Evolutionary conservation across 2,797 vertebrate genomes (phyloP).

Genomic region (Gouania willdenowi): DNA sequence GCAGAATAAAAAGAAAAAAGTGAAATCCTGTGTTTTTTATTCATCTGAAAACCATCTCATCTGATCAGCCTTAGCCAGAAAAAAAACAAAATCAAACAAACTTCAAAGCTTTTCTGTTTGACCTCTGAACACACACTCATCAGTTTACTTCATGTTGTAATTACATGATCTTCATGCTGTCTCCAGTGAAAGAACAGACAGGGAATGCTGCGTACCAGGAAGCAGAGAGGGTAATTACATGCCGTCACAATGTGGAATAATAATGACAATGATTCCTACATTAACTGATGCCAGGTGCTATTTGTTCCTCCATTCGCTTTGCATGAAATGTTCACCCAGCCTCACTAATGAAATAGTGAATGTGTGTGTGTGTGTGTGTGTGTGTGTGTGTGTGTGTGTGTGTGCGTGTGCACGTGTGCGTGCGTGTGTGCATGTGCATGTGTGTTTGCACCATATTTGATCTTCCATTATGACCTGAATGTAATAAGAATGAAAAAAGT

Average conservation of each 20-base stretch:
- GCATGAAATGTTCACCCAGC: constrained; percentile 42
- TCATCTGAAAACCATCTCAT: constrained; percentile 43
- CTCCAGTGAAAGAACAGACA: constrained; percentile 21
- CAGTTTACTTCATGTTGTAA: constrained; percentile 44
- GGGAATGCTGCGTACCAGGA: constrained; percentile 25
- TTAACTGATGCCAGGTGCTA: constrained; percentile 32
- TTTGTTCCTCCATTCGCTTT: constrained; percentile 50
- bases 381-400: no score
- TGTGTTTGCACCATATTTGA: not conserved
- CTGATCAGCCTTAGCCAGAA: constrained; percentile 55
- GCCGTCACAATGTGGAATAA: constrained; percentile 43
- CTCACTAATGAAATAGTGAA: constrained; percentile 37
- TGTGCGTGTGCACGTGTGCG: no score
- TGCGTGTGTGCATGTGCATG: not conserved
- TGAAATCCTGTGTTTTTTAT: constrained; percentile 49
- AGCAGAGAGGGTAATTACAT: constrained; percentile 48
- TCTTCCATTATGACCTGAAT: constrained; percentile 1
- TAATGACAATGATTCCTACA: constrained; percentile 53
- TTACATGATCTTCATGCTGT: constrained; percentile 41
- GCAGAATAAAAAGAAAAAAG: constrained; percentile 58
- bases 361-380: constrained; percentile 2
- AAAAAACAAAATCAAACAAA: no score
- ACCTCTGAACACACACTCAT: constrained; percentile 29
- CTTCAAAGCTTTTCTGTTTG: constrained; percentile 48
- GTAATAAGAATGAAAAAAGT: constrained; percentile 8